Percentiles rank a stretch among this genome's conserved stretches.
Evolutionary conservation across 2,888 invertebrate genomes (phyloP).

Genomic region (Salpingus planirostris): DNA sequence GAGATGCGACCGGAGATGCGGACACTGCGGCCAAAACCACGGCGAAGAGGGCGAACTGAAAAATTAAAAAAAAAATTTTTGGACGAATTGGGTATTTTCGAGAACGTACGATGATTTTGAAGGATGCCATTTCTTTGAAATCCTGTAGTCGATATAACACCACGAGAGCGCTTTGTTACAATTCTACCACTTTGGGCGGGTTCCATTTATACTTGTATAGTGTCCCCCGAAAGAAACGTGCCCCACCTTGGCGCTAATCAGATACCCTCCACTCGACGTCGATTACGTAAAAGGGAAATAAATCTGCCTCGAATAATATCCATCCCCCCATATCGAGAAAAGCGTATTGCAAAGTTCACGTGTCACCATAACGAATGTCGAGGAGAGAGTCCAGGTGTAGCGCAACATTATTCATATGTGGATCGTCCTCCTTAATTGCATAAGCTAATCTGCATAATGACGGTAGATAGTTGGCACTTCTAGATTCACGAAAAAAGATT

Average conservation of each 20-base stretch:
- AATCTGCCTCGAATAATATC: conserved; percentile 1
- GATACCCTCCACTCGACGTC: conserved; percentile 12
- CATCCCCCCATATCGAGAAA: conserved; percentile 11
- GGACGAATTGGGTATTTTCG: no score
- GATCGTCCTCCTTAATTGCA: no score
- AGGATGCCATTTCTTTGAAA: conserved; percentile 19
- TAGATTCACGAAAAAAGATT: no score
- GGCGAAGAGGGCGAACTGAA: conserved; percentile 17
- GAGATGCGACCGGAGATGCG: conserved; percentile 15
- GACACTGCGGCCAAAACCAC: conserved; percentile 16
- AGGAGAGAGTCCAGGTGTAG: conserved; percentile 20
- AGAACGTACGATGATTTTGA: conserved; percentile 21
- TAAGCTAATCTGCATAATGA: no score
- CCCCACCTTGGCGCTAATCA: conserved; percentile 9
- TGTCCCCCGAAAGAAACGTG: conserved; percentile 2
- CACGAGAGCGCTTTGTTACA: conserved; percentile 14
- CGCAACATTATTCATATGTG: conserved; percentile 19
- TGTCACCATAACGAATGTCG: conserved; percentile 2
- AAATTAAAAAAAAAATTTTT: no score
- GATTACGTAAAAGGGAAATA: conserved; percentile 15
- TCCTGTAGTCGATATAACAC: conserved; percentile 19
- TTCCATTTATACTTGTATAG: conserved; percentile 7
- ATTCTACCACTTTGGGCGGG: conserved; percentile 1
- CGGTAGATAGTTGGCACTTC: no score
- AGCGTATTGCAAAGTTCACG: no score